Evolutionary conservation across 1,140 invertebrate species (phyloP).

Genomic region (Myzus persicae): DNA sequence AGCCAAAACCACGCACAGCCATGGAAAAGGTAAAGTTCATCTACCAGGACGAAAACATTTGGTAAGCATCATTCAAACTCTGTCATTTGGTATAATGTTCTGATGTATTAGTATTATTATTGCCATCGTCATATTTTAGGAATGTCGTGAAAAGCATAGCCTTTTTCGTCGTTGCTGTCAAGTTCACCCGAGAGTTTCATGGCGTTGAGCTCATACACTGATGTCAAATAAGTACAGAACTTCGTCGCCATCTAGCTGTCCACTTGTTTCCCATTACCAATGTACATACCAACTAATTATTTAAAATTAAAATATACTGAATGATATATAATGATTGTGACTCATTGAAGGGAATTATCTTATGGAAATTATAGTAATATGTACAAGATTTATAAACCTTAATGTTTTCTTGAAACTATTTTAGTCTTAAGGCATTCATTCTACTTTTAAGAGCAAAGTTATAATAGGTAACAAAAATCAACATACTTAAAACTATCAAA

Average conservation of each 20-base stretch:
- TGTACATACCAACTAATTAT: constrained; percentile 4
- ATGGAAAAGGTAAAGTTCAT: constrained; percentile 24
- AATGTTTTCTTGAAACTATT: neutral
- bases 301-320: neutral
- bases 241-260: neutral
- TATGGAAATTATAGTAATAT: neutral
- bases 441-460: neutral
- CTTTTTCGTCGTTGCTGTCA: constrained; percentile 12
- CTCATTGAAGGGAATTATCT: neutral
- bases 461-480: neutral
- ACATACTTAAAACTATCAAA: constrained; percentile 38
- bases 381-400: neutral
- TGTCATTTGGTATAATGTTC: neutral
- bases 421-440: neutral
- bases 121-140: neutral
- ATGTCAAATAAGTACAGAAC: neutral
- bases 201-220: constrained; percentile 34
- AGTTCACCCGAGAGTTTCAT: constrained; percentile 30
- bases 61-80: neutral
- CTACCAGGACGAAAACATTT: constrained; percentile 44
- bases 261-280: neutral
- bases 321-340: neutral
- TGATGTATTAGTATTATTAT: neutral
- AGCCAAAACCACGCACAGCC: constrained; percentile 28
- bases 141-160: constrained; percentile 30